Evolutionary conservation across 2,113 vertebrate genomes (phyloP).

Genomic region (Gnathonemus longibarbis): DNA sequence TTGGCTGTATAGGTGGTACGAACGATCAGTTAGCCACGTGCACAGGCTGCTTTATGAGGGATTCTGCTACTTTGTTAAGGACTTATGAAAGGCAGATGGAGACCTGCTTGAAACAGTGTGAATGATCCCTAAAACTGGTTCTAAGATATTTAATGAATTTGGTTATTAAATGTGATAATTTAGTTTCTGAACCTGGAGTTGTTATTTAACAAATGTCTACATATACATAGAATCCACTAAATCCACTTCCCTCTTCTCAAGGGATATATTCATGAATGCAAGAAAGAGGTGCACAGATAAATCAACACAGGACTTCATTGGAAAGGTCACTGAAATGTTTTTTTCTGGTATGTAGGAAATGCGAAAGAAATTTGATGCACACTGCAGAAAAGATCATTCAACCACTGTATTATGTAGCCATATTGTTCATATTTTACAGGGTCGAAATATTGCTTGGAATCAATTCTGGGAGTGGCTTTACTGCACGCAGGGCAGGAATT

Average conservation of each 20-base stretch:
- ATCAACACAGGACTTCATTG: neutral
- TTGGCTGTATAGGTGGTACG: neutral
- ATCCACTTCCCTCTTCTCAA: neutral
- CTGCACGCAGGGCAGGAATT: neutral
- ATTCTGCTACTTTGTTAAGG: neutral
- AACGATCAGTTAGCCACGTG: neutral
- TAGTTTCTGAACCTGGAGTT: neutral
- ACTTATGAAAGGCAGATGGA: neutral
- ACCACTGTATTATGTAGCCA: neutral
- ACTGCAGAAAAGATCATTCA: neutral
- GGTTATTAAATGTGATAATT: neutral
- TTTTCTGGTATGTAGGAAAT: neutral
- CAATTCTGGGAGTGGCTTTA: neutral
- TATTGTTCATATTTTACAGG: neutral
- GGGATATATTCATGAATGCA: neutral
- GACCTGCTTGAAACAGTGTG: neutral
- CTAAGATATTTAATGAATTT: neutral
- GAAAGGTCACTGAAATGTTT: neutral
- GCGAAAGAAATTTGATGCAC: neutral
- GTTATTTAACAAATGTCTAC: neutral
- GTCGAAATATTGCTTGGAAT: neutral
- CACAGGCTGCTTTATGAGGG: neutral
- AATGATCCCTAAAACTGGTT: neutral
- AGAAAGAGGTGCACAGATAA: neutral
- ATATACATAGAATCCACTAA: neutral